Evolutionary conservation across 2,888 invertebrate species (phyloP), one percentile per base, ranked within the genome.

Genomic region (Drosophila demipolita): DNA sequence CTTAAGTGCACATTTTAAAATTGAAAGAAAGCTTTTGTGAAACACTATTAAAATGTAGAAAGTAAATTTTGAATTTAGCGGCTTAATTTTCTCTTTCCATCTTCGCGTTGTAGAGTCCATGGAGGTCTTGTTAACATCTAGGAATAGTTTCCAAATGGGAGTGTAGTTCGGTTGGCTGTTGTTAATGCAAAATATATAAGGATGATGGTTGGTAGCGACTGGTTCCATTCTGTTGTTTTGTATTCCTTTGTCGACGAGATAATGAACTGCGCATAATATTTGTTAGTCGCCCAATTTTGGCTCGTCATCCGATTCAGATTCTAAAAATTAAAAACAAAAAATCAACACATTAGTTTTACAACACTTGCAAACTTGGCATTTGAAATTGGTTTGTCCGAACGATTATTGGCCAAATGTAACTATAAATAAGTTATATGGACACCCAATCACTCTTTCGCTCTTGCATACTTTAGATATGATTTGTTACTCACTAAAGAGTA

Each of bases 231-330:
- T 15, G 50, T 58, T 69, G 55, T 26, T 54, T n/a, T 63, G 40
- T 15, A 62, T 63, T 67, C 20, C 35, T 55, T 40, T 38, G 33
- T 40, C 64, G 57, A 57, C 45, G 57, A 66, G 40, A 67, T 57
- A 57, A 36, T 67, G 42, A 35, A 57, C 49, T 66, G 35, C 67
- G 49, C 36, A 26, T 29, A 50, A 38, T 49, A 53, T 58, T 79
- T 80, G 78, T 90, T 91, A 90, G 73, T 92, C 91, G 77, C 86
- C 91, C 68, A 90, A 85, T 67, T 89, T 91, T 74, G 91, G 92
- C 72, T 93, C 93, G 74, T 55, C 55, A 29, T 55, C 55, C 4
- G 36, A 38, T 93, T 93, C 93, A 26, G 93, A 92, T 89, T 93
- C 93, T 93, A 68, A 3, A 88, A 92, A 57, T n/a, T 53, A 32